These are phyloP conservation scores for Lycaena phlaeas DNA, from an alignment of 2,888 invertebrate species.

Conservation along the genomic window DNA sequence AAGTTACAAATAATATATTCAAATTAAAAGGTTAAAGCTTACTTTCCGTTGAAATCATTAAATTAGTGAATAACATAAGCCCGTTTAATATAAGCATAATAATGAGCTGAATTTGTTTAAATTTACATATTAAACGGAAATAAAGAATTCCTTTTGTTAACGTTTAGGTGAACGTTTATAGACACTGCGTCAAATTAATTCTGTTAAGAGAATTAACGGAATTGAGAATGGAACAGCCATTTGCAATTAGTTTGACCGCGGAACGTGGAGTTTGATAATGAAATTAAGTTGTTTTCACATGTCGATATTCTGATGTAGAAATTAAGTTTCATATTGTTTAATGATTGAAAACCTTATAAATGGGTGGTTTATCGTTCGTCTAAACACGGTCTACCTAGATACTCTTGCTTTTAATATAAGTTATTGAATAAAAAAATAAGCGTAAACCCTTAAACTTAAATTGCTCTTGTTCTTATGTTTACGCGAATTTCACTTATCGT, in stretches of 20 bases:
- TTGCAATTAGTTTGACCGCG: slow-evolving; percentile 9
- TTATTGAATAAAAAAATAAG: too few relatives aligned
- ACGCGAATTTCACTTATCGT: too few relatives aligned
- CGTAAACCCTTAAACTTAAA: too few relatives aligned
- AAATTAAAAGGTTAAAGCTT: slow-evolving; percentile 1
- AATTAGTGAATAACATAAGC: slow-evolving; percentile 6
- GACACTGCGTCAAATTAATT: slow-evolving; percentile 1
- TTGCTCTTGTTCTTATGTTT: too few relatives aligned
- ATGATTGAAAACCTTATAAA: too few relatives aligned
- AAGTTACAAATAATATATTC: slow-evolving; percentile 1
- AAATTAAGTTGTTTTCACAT: slow-evolving; percentile 3
- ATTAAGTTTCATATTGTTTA: too few relatives aligned
- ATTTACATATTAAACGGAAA: slow-evolving; percentile 29
- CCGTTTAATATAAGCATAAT: slow-evolving; percentile 14
- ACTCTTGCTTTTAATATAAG: too few relatives aligned
- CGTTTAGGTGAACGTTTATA: background rate
- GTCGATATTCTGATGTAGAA: background rate
- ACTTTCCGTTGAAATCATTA: background rate
- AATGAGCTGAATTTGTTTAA: slow-evolving; percentile 29
- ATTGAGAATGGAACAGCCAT: slow-evolving; percentile 6
- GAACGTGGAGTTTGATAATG: background rate
- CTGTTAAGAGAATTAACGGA: slow-evolving; percentile 5
- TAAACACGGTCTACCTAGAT: too few relatives aligned
- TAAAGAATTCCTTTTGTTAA: slow-evolving; percentile 18
- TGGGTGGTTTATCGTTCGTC: too few relatives aligned